Percentiles rank a stretch among this genome's conserved stretches.
These are phyloP conservation scores for Pelvicachromis taeniatus DNA, from an alignment of 2,113 vertebrate genomes.

Conservation along the genomic window DNA sequence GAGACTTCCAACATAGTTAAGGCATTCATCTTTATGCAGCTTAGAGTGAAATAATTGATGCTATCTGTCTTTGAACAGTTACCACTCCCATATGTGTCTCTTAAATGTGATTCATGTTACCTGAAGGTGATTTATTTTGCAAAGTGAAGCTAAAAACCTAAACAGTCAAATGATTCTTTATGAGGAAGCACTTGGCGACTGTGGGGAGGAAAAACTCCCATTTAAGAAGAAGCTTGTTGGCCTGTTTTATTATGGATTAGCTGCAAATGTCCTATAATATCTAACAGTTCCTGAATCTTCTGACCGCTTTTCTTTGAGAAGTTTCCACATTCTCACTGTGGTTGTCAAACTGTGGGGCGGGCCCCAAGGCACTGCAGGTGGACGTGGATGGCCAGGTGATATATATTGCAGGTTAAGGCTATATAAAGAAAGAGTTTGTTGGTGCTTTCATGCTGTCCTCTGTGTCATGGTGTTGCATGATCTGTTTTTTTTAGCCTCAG, in stretches of 20 bases:
- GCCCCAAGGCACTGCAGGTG: accelerated
- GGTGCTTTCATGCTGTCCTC: not conserved
- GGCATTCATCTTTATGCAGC: not conserved
- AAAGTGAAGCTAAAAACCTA: not conserved
- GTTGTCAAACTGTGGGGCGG: not conserved
- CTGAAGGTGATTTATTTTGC: not conserved
- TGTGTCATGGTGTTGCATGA: not conserved
- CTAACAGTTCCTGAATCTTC: not conserved
- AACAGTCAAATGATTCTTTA: not conserved
- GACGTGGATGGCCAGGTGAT: not conserved
- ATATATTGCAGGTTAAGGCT: not conserved
- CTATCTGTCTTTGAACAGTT: not conserved
- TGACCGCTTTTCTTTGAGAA: not conserved
- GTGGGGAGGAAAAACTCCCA: not conserved
- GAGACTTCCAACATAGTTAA: not conserved
- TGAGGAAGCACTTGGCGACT: not conserved
- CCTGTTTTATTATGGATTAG: not conserved
- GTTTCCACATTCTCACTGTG: not conserved
- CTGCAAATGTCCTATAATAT: not conserved
- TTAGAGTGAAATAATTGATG: not conserved
- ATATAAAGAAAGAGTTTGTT: not conserved
- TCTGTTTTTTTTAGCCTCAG: not conserved
- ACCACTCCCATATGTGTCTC: not conserved
- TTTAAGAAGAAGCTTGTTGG: not conserved
- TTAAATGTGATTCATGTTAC: not conserved